These are phyloP conservation scores for Eupithecia pulchellata DNA, from an alignment of 2,888 invertebrate genomes.

Conservation along the genomic window DNA sequence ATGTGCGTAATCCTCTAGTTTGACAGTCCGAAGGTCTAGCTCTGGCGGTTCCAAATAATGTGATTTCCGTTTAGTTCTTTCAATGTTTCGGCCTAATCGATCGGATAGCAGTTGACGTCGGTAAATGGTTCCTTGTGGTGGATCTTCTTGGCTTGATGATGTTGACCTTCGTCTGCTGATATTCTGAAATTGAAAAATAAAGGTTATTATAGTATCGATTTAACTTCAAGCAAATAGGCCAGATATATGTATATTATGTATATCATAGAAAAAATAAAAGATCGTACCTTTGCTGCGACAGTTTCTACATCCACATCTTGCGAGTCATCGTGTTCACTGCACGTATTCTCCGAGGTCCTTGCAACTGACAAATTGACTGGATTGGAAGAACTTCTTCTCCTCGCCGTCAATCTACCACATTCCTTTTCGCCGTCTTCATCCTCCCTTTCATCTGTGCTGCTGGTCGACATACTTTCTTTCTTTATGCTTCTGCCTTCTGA, in stretches of 20 bases:
- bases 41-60: slow-evolving; percentile 89
- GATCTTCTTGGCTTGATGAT: slow-evolving; percentile 82
- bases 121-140: slow-evolving; percentile 83
- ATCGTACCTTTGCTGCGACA: slow-evolving; percentile 79
- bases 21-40: slow-evolving; percentile 87
- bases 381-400: slow-evolving; percentile 91
- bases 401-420: slow-evolving; percentile 81
- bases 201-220: neutral
- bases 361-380: slow-evolving; percentile 92
- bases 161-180: slow-evolving; percentile 79
- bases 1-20: slow-evolving; percentile 88
- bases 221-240: neutral
- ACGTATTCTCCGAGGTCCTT: slow-evolving; percentile 83
- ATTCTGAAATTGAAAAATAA: slow-evolving; percentile 61
- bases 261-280: neutral
- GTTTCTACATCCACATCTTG: slow-evolving; percentile 84
- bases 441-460: slow-evolving; percentile 82
- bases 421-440: slow-evolving; percentile 83
- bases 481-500: slow-evolving; percentile 80
- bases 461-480: slow-evolving; percentile 82
- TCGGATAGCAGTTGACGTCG: slow-evolving; percentile 86
- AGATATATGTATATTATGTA: too few relatives aligned
- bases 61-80: slow-evolving; percentile 87
- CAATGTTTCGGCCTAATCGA: slow-evolving; percentile 86
- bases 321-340: slow-evolving; percentile 84